Conservation (phyloP, 1,140 invertebrate species). For the Stegodyphus mimosarum region DNA sequence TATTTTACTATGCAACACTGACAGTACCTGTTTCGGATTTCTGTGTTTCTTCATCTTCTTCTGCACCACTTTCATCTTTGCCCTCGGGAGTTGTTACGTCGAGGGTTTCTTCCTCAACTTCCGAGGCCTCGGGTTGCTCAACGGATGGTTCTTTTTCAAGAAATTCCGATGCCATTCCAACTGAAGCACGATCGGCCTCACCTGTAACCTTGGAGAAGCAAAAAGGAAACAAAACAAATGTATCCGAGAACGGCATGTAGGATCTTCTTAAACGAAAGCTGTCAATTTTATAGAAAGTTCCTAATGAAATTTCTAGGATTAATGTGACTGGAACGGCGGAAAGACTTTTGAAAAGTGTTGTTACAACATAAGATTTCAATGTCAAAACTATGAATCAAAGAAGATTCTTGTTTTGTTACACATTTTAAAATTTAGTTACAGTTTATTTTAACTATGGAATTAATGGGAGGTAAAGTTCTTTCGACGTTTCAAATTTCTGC, state of each 20-base stretch:
- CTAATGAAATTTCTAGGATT: no score
- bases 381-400: no score
- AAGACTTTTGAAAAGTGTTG: no score
- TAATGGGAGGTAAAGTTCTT: no score
- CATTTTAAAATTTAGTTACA: no score
- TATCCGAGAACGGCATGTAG: neutral
- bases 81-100: neutral
- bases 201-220: conserved; percentile 29
- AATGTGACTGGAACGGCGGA: no score
- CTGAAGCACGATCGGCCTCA: conserved; percentile 22
- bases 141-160: conserved; percentile 8
- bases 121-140: conserved; percentile 23
- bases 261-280: neutral
- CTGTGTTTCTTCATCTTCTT: neutral
- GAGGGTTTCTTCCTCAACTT: conserved; percentile 7
- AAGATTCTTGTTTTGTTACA: no score
- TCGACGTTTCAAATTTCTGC: no score
- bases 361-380: no score
- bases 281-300: neutral
- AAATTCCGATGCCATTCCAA: conserved; percentile 48
- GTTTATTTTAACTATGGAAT: no score
- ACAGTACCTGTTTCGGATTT: neutral
- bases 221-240: conserved; percentile 10
- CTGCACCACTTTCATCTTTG: conserved; percentile 1
- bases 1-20: no score